Evolutionary conservation across 2,797 vertebrate species (phyloP), one percentile per base, ranked within the genome.

Genomic region (Presbytis comata): DNA sequence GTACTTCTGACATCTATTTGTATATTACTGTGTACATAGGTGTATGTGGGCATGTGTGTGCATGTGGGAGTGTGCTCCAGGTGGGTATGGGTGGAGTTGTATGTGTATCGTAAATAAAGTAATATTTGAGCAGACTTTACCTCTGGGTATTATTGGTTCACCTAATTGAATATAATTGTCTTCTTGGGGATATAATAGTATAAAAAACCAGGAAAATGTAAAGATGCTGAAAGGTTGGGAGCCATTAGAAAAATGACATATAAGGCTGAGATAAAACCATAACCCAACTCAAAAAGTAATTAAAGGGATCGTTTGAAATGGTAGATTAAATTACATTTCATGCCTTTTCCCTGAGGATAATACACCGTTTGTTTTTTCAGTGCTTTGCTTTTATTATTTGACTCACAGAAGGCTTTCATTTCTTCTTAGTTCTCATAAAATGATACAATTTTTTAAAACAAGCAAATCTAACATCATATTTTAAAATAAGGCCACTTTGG

Each of bases 391-490:
- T 79, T 72, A 75, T 74, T 17, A 74, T n/a, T 33, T 93, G 16
- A 80, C 59, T 64, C 74, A 89, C 26, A 44, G 28, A 83, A 89
- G 48, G 57, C 22, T 88, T 78, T 96, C 7, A 21, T 81, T 96
- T 94, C 61, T 94, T 94, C 79, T 53, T 33, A 67, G 36, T 33
- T 67, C 82, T 93, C 55, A n/a, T 78, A 87, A 33, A 95, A 55
- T 39, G 87, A 57, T 82, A 74, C 3, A 76, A 26, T 76, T 89
- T 44, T 64, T 22, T 78, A 78, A 92, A 93, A 92, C 33, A 93
- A 81, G 46, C 30, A 87, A 85, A 85, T 30, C 53, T 30, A 78
- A 72, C 11, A 16, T 30, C 14, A 26, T 72, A 36, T 46, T 95
- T 95, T 95, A 76, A 86, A 55, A 39, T 70, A 67, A 75, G 46